phyloP scores from a whole-genome alignment of 2,797 vertebrate genomes.

The Epinephelus awoara region DNA sequence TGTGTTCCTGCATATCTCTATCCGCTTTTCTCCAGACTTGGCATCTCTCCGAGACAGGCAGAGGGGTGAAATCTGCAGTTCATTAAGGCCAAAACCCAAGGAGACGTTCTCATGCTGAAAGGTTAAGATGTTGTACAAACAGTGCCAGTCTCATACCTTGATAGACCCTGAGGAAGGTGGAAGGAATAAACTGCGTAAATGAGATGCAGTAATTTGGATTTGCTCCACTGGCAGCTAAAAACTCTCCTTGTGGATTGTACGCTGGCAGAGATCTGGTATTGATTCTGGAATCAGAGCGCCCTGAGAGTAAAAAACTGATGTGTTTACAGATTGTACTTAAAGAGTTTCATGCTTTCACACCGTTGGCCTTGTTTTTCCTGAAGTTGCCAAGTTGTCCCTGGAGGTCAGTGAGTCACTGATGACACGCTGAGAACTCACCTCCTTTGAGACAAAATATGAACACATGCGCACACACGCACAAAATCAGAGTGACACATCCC shows the following conservation, averaged over 20 bases:
- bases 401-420: constrained; percentile 61
- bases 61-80: constrained; percentile 25
- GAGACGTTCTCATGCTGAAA: constrained; percentile 40
- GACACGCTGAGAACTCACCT: constrained; percentile 52
- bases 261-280: constrained; percentile 48
- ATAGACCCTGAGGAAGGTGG: constrained; percentile 14
- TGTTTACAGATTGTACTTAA: constrained; percentile 43
- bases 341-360: constrained; percentile 43
- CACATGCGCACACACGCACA: constrained; percentile 14
- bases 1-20: constrained; percentile 35
- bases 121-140: constrained; percentile 44
- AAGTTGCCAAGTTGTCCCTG: constrained; percentile 40
- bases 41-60: constrained; percentile 13
- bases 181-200: constrained; percentile 36
- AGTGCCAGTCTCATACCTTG: constrained; percentile 22
- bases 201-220: constrained; percentile 40
- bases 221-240: constrained; percentile 25
- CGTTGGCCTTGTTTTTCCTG: constrained; percentile 27
- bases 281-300: constrained; percentile 38
- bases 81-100: constrained; percentile 31
- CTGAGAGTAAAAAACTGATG: constrained; percentile 29
- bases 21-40: constrained; percentile 34
- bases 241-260: constrained; percentile 5
- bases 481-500: constrained; percentile 56
- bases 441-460: constrained; percentile 46